Evolutionary conservation across 2,888 invertebrate species (phyloP).

Genomic region (Cephalotes varians): DNA sequence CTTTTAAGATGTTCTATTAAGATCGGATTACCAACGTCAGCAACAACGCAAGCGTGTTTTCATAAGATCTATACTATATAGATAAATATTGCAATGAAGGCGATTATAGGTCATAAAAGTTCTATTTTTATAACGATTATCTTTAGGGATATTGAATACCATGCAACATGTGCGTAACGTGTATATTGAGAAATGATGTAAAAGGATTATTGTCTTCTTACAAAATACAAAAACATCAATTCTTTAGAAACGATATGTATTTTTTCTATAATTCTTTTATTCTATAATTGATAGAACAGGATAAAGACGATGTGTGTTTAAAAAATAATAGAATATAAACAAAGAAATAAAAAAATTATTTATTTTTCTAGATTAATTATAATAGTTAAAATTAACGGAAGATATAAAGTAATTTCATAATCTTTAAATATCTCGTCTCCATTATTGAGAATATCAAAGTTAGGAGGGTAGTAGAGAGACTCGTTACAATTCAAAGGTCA

Average conservation of each 20-base stretch:
- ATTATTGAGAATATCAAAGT: not conserved
- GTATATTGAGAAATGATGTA: not conserved
- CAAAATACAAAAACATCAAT: not conserved
- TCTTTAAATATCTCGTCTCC: not conserved
- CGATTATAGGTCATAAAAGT: constrained; percentile 1
- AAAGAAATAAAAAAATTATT: not conserved
- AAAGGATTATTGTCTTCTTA: not conserved
- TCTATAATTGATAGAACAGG: not conserved
- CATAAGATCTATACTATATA: too few relatives aligned
- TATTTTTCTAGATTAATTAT: not conserved
- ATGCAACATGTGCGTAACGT: not conserved
- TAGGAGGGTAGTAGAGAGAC: not conserved
- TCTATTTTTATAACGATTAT: constrained; percentile 40
- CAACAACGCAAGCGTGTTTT: not conserved
- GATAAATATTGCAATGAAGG: constrained; percentile 1
- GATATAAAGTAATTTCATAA: not conserved
- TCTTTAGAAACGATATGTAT: not conserved
- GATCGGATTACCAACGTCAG: constrained; percentile 12
- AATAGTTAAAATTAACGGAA: not conserved
- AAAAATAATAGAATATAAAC: not conserved
- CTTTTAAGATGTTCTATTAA: not conserved
- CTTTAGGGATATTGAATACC: not conserved
- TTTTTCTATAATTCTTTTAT: not conserved
- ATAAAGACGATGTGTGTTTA: not conserved
- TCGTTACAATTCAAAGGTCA: constrained; percentile 1